phyloP scores from a whole-genome alignment of 2,113 vertebrate genomes.

The Empidonax alnorum region DNA sequence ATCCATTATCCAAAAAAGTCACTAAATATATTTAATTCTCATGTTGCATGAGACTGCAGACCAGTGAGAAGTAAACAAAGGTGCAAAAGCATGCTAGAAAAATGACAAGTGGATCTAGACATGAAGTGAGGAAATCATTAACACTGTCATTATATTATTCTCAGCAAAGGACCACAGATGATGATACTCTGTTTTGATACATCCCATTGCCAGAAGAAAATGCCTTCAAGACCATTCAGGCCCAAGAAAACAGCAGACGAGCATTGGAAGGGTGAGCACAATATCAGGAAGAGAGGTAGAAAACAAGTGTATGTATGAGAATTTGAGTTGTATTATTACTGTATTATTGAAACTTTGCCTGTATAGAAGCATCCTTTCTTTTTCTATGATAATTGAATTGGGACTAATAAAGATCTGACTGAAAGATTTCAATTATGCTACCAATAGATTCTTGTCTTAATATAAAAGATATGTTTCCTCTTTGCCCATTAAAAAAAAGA shows the following conservation, averaged over 20 bases:
- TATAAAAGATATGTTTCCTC: background rate
- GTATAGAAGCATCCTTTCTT: background rate
- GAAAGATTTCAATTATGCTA: background rate
- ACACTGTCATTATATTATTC: background rate
- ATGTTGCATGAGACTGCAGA: background rate
- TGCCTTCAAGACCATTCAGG: background rate
- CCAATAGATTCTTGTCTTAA: background rate
- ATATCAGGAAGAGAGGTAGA: background rate
- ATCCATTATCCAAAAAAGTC: background rate
- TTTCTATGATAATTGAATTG: background rate
- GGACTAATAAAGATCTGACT: background rate
- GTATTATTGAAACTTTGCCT: background rate
- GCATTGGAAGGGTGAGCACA: background rate
- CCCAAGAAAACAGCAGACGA: background rate
- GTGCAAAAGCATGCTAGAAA: background rate
- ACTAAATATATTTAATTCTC: background rate
- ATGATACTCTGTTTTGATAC: background rate
- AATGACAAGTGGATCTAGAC: background rate
- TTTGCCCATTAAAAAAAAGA: background rate
- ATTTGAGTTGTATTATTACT: background rate
- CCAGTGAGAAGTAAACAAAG: background rate
- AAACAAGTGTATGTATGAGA: background rate
- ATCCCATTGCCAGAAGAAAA: background rate
- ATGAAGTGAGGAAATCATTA: background rate
- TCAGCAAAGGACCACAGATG: background rate